A percentile compares a stretch with the other conserved stretches of the same genome.
These are phyloP conservation scores for Hormaphis cornu DNA, from an alignment of 1,140 invertebrate species.

Conservation along the genomic window DNA sequence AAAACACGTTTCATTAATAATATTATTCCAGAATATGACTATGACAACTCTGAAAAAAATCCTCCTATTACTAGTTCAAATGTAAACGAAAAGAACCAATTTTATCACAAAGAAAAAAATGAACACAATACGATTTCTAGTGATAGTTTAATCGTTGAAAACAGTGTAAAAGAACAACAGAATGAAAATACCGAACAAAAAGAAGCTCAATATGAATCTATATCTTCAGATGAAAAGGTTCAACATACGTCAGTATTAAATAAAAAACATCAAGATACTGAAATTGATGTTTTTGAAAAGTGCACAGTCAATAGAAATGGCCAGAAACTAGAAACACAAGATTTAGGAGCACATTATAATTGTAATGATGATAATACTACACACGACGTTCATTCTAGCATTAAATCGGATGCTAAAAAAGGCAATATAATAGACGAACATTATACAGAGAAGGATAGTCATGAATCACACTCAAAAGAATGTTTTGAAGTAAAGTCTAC, in stretches of 20 bases:
- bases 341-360: neutral
- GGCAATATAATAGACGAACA: neutral
- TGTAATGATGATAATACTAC: neutral
- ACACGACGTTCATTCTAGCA: neutral
- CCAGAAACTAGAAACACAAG: neutral
- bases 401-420: neutral
- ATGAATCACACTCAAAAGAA: neutral
- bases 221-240: neutral
- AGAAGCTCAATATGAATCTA: neutral
- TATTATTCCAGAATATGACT: constrained; percentile 43
- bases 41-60: constrained; percentile 37
- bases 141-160: neutral
- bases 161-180: neutral
- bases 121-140: neutral
- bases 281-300: constrained; percentile 9
- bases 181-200: neutral
- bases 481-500: constrained; percentile 4
- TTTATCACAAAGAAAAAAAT: neutral
- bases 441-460: neutral
- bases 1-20: constrained; percentile 37
- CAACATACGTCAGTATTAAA: neutral
- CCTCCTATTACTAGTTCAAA: neutral
- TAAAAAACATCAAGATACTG: neutral
- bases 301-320: neutral
- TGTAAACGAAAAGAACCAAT: neutral